phyloP scores from a whole-genome alignment of 2,797 vertebrate genomes.

The Onychomys leucogaster region DNA sequence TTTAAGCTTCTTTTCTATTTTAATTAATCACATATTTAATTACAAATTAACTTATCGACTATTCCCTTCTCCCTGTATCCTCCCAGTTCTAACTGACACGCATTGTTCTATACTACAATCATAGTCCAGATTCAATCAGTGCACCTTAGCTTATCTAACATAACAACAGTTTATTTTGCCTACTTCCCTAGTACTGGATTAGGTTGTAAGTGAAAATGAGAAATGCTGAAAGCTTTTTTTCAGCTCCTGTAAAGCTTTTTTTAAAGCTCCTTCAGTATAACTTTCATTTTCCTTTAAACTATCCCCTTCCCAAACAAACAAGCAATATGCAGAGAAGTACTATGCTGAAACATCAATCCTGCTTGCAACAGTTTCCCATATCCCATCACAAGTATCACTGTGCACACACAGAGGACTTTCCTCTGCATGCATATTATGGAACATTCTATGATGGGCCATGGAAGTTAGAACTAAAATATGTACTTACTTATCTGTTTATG shows the following conservation, averaged over 20 bases:
- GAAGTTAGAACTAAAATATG: neutral
- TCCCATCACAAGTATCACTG: neutral
- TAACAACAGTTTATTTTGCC: neutral
- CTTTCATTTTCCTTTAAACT: conserved; percentile 2
- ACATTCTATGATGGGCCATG: neutral
- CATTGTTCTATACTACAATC: conserved; percentile 23
- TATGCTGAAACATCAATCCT: neutral
- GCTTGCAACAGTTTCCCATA: neutral
- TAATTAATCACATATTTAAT: conserved; percentile 60
- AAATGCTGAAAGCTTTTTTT: conserved; percentile 1
- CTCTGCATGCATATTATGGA: neutral
- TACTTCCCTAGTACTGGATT: neutral
- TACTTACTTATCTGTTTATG: neutral
- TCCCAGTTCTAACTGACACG: conserved; percentile 5
- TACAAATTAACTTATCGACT: conserved; percentile 43
- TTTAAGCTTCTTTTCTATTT: conserved; percentile 59
- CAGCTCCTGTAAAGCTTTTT: too few species aligned
- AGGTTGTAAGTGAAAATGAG: neutral
- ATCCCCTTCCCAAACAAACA: neutral
- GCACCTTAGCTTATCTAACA: conserved; percentile 16
- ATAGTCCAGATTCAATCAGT: neutral
- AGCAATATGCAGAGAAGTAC: neutral
- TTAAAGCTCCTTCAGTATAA: neutral
- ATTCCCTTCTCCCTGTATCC: conserved; percentile 21
- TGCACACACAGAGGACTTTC: neutral